phyloP scores from a whole-genome alignment of 2,888 invertebrate genomes.

The Thymelicus acteon region DNA sequence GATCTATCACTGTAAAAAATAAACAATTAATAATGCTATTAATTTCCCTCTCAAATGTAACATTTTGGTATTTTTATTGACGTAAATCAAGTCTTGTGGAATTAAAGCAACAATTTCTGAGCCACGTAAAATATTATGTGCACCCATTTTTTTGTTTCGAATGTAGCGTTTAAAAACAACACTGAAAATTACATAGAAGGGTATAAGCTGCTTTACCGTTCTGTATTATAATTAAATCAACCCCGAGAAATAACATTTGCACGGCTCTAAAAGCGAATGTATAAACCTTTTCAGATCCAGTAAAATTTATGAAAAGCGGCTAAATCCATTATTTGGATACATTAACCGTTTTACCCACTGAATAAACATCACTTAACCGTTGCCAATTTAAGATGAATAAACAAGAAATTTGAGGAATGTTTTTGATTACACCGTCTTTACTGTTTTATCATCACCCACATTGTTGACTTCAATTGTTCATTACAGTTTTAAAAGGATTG shows the following conservation, averaged over 20 bases:
- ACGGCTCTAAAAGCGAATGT: constrained; percentile 3
- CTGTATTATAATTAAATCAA: background rate
- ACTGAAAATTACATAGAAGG: background rate
- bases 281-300: background rate
- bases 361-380: constrained; percentile 17
- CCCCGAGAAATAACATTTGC: background rate
- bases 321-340: constrained; percentile 8
- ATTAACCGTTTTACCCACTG: constrained; percentile 9
- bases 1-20: no score
- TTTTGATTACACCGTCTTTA: background rate
- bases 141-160: no score
- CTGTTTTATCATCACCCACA: no score
- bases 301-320: constrained; percentile 7
- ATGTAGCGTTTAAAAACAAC: background rate
- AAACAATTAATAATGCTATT: no score
- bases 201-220: background rate
- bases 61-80: no score
- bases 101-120: no score
- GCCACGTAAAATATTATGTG: no score
- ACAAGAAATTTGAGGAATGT: constrained; percentile 15
- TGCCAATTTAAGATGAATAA: background rate
- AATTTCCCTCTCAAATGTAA: no score
- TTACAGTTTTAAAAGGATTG: no score
- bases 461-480: no score
- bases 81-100: no score